phyloP scores from a whole-genome alignment of 2,888 invertebrate genomes.

The Drosophila nr. perissopoda region DNA sequence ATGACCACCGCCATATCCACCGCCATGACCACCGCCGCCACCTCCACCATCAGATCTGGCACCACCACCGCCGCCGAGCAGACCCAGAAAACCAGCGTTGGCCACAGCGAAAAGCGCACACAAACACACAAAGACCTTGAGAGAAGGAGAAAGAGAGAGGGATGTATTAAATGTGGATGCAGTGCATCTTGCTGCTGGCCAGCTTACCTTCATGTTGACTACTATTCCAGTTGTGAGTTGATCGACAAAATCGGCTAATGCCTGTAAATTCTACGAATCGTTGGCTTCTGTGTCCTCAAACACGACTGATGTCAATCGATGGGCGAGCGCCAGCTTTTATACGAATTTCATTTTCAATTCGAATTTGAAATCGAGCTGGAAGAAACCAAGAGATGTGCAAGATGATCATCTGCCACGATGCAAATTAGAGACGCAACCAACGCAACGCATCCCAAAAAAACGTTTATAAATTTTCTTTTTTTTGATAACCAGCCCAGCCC shows the following conservation, averaged over 20 bases:
- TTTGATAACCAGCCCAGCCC: conserved; percentile 5
- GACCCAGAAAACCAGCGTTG: conserved; percentile 76
- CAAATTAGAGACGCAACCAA: conserved; percentile 53
- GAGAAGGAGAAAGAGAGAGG: background rate
- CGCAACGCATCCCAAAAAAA: conserved; percentile 35
- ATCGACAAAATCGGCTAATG: conserved; percentile 40
- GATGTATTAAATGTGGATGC: conserved; percentile 2
- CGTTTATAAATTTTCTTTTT: conserved; percentile 3
- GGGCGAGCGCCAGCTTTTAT: conserved; percentile 65
- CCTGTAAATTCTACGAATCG: conserved; percentile 34
- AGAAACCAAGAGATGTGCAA: background rate
- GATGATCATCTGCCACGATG: conserved; percentile 30
- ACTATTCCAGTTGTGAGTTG: conserved; percentile 49
- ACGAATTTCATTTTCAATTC: conserved; percentile 41
- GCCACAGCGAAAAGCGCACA: conserved; percentile 73
- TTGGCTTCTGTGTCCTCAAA: conserved; percentile 33
- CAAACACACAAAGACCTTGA: conserved; percentile 75
- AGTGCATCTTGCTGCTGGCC: background rate
- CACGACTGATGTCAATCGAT: conserved; percentile 68
- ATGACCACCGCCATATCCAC: conserved; percentile 35
- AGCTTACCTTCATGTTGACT: conserved; percentile 73
- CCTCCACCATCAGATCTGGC: conserved; percentile 50
- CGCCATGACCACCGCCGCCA: conserved; percentile 47
- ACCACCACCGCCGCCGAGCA: conserved; percentile 59
- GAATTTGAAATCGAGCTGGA: background rate